Evolutionary conservation across 2,113 vertebrate species (phyloP).

Genomic region (Gymnarchus niloticus): DNA sequence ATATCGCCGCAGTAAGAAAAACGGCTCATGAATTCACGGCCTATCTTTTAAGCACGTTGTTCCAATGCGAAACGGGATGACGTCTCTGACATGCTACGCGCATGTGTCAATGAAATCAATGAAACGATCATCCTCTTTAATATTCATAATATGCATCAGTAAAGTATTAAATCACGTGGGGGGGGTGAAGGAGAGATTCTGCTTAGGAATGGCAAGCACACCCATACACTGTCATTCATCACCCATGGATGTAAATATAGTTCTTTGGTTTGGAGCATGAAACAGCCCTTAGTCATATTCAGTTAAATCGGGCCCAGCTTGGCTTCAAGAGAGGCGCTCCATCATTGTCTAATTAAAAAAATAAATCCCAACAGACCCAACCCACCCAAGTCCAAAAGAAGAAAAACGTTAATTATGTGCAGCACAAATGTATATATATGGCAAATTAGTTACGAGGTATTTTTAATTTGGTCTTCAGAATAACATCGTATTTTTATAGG

Average conservation of each 20-base stretch:
- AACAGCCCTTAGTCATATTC: conserved; percentile 62
- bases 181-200: conserved; percentile 66
- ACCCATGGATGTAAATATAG: conserved; percentile 62
- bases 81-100: background rate
- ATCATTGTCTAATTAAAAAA: conserved; percentile 79
- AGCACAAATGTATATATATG: background rate
- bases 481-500: conserved; percentile 21
- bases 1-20: conserved; percentile 13
- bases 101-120: background rate
- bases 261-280: conserved; percentile 66
- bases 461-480: conserved; percentile 20
- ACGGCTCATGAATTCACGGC: background rate
- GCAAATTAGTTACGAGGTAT: background rate
- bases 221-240: conserved; percentile 72
- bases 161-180: conserved; percentile 73
- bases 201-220: conserved; percentile 72
- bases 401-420: conserved; percentile 58
- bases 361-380: conserved; percentile 69
- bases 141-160: conserved; percentile 59
- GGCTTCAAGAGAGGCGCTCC: conserved; percentile 63
- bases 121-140: conserved; percentile 15
- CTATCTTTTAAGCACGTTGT: background rate
- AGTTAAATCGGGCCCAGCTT: conserved; percentile 62
- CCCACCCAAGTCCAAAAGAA: conserved; percentile 73
- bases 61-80: background rate